These are phyloP conservation scores for Limonius californicus DNA, from an alignment of 1,140 invertebrate genomes.

Conservation along the genomic window DNA sequence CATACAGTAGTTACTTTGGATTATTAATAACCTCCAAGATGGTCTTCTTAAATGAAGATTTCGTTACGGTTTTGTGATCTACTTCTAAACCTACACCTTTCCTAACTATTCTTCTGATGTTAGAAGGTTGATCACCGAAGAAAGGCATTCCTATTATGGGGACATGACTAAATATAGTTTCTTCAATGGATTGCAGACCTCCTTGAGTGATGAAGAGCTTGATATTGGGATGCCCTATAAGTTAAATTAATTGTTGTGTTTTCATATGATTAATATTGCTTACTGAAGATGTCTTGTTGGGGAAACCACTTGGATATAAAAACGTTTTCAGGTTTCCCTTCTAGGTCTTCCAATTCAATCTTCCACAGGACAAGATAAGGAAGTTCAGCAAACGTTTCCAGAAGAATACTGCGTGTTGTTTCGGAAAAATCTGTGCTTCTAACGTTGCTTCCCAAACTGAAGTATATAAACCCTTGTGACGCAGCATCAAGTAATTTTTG, in stretches of 20 bases:
- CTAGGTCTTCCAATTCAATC: conserved; percentile 38
- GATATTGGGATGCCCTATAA: conserved; percentile 41
- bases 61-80: conserved; percentile 18
- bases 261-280: background rate
- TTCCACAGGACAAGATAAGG: conserved; percentile 38
- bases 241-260: background rate
- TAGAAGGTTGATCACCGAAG: conserved; percentile 38
- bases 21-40: conserved; percentile 27
- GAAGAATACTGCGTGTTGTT: conserved; percentile 48
- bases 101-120: conserved; percentile 23
- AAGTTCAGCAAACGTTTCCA: conserved; percentile 49
- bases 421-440: conserved; percentile 51
- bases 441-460: conserved; percentile 55
- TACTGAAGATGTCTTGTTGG: conserved; percentile 38
- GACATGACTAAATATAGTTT: conserved; percentile 48
- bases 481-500: conserved; percentile 48
- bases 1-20: background rate
- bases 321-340: conserved; percentile 46
- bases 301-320: conserved; percentile 51
- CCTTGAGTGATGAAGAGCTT: conserved; percentile 50
- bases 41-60: conserved; percentile 13
- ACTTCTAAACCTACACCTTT: conserved; percentile 31
- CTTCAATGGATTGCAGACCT: conserved; percentile 49
- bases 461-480: conserved; percentile 53
- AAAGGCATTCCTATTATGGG: conserved; percentile 50